A percentile compares a stretch with the other conserved stretches of the same genome.
These are phyloP conservation scores for Hippoglossus hippoglossus DNA, from an alignment of 2,797 vertebrate genomes.

Conservation along the genomic window DNA sequence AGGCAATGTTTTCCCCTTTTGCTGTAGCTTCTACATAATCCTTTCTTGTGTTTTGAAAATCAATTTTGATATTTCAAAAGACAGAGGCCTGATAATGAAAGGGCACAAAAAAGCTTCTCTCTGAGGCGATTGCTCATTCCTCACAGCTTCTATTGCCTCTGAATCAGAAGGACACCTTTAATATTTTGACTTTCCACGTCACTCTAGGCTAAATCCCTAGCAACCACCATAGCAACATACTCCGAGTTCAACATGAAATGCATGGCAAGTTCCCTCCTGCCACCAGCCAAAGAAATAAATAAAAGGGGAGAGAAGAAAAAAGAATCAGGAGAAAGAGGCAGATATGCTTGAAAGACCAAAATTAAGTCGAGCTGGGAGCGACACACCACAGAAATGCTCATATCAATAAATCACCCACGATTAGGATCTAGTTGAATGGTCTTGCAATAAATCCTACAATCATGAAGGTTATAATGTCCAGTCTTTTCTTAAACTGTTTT, in stretches of 20 bases:
- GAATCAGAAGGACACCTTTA: slow-evolving; percentile 88
- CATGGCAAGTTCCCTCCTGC: slow-evolving; percentile 83
- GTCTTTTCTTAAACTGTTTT: background rate
- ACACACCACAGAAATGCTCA: slow-evolving; percentile 47
- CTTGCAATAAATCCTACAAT: background rate
- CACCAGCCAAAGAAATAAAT: slow-evolving; percentile 66
- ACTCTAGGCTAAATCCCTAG: slow-evolving; percentile 87
- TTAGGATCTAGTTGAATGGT: background rate
- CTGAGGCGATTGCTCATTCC: slow-evolving; percentile 79
- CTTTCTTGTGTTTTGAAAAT: slow-evolving; percentile 76
- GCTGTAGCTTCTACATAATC: slow-evolving; percentile 27
- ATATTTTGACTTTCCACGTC: slow-evolving; percentile 87
- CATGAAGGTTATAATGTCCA: background rate
- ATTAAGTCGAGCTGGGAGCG: slow-evolving; percentile 55
- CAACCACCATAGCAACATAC: slow-evolving; percentile 90
- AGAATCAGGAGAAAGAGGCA: slow-evolving; percentile 45
- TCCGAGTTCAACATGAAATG: slow-evolving; percentile 85
- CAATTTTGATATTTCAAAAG: slow-evolving; percentile 74
- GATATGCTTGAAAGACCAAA: slow-evolving; percentile 67
- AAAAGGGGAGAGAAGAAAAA: slow-evolving; percentile 31
- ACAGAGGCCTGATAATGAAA: slow-evolving; percentile 76
- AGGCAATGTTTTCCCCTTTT: slow-evolving; percentile 27
- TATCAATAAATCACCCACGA: slow-evolving; percentile 52
- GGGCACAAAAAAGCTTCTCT: slow-evolving; percentile 61
- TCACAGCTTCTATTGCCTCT: slow-evolving; percentile 76